A percentile compares a stretch with the other conserved stretches of the same genome.
Conservation (phyloP, 2,797 vertebrate genomes). For the Neosilurus hyrtlii region DNA sequence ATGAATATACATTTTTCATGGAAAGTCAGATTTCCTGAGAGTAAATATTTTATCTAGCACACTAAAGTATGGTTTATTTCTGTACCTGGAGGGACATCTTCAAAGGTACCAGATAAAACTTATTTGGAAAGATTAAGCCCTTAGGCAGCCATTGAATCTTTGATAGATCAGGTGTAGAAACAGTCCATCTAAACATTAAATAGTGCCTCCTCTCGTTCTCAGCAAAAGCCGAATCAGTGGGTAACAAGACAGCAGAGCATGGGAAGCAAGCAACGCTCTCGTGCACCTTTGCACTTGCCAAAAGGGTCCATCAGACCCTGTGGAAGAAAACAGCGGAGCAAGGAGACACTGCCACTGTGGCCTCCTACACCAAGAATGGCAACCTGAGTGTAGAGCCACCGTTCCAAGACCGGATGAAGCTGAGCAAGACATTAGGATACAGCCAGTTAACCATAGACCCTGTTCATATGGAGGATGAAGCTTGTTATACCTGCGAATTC, state of each 20-base stretch:
- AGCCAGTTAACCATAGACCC: conserved; percentile 63
- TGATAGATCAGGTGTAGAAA: background rate
- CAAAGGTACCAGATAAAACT: background rate
- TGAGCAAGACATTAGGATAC: conserved; percentile 64
- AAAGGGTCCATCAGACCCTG: conserved; percentile 69
- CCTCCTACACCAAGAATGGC: conserved; percentile 50
- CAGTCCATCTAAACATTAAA: background rate
- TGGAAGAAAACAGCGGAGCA: conserved; percentile 74
- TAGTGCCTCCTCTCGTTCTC: conserved; percentile 11
- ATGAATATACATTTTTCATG: conserved; percentile 6
- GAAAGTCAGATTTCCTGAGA: background rate
- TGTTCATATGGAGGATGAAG: conserved; percentile 71
- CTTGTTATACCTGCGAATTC: conserved; percentile 78
- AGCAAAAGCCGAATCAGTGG: conserved; percentile 66
- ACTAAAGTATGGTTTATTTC: background rate
- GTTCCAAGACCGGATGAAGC: conserved; percentile 54
- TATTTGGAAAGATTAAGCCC: background rate
- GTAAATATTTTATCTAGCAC: background rate
- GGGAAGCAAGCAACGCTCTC: conserved; percentile 62
- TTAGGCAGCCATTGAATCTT: background rate
- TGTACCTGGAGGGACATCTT: background rate
- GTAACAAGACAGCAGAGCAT: conserved; percentile 66
- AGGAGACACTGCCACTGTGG: conserved; percentile 66
- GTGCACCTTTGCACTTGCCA: conserved; percentile 66
- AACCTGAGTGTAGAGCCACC: conserved; percentile 34